A percentile compares a stretch with the other conserved stretches of the same genome.
These are phyloP conservation scores for Helicoverpa armigera DNA, from an alignment of 1,140 invertebrate species.

Conservation along the genomic window DNA sequence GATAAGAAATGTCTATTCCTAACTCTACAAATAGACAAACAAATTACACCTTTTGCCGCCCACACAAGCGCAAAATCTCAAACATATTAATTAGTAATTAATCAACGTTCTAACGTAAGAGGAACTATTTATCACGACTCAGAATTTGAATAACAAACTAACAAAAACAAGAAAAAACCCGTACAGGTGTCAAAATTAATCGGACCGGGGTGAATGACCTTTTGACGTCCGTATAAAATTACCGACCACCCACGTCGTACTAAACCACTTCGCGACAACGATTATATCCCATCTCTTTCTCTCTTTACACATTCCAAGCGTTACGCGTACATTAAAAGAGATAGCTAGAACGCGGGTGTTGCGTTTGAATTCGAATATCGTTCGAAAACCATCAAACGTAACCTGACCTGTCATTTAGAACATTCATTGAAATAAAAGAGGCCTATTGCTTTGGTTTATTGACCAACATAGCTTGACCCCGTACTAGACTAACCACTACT, in stretches of 20 bases:
- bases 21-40: too few species aligned
- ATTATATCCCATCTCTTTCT: conserved; percentile 9
- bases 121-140: conserved; percentile 5
- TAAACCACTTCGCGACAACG: conserved; percentile 37
- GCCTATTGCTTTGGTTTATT: conserved; percentile 53
- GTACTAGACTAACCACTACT: neutral
- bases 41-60: neutral
- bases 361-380: conserved; percentile 27
- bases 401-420: conserved; percentile 53
- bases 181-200: conserved; percentile 48
- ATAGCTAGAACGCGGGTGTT: neutral
- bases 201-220: conserved; percentile 41
- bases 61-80: neutral
- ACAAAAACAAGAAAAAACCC: neutral
- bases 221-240: conserved; percentile 48
- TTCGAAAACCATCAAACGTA: conserved; percentile 10
- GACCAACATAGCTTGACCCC: conserved; percentile 31
- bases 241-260: conserved; percentile 41
- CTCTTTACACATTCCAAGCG: neutral
- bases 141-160: neutral
- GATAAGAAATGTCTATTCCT: too few species aligned
- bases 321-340: neutral
- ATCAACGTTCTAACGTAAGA: conserved; percentile 25
- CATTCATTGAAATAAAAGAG: conserved; percentile 42
- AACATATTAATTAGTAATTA: conserved; percentile 38